Conservation (phyloP, 2,888 invertebrate species). For the Formica aserva region DNA sequence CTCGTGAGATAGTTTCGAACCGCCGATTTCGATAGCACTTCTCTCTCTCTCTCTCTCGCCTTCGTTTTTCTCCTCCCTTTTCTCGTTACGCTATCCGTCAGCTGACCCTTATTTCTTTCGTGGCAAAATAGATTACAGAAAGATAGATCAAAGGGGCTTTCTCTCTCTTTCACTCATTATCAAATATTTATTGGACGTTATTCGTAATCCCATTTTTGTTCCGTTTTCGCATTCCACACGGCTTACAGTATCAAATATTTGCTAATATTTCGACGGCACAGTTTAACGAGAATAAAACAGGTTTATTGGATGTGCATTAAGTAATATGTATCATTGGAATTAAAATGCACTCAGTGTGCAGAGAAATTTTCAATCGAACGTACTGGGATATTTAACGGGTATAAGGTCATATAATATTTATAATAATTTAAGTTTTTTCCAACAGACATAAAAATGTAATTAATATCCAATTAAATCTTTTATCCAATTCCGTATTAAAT, state of each 20-base stretch:
- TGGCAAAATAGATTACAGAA: neutral
- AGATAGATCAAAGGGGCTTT: conserved; percentile 21
- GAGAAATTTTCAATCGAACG: conserved; percentile 27
- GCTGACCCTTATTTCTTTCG: conserved; percentile 17
- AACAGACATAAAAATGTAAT: neutral
- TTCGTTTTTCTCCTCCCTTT: conserved; percentile 11
- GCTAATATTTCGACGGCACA: conserved; percentile 20
- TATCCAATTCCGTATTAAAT: neutral
- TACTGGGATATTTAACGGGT: conserved; percentile 4
- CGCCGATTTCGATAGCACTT: conserved; percentile 65
- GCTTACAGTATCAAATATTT: conserved; percentile 1
- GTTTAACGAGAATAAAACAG: conserved; percentile 24
- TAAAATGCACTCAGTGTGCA: conserved; percentile 11
- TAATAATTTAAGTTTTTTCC: conserved; percentile 27
- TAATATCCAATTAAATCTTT: conserved; percentile 28
- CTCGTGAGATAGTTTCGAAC: conserved; percentile 71
- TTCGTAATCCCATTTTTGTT: neutral
- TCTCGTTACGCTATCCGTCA: conserved; percentile 3
- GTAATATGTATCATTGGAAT: conserved; percentile 1
- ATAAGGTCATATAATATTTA: conserved; percentile 2
- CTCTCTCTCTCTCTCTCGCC: neutral
- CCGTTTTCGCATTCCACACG: neutral
- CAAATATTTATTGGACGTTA: neutral
- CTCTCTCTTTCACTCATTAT: neutral
- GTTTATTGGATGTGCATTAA: conserved; percentile 24